Percentiles rank a stretch among this genome's conserved stretches.
Conservation (phyloP, 2,888 invertebrate genomes). For the Drosophila neonasuta region DNA sequence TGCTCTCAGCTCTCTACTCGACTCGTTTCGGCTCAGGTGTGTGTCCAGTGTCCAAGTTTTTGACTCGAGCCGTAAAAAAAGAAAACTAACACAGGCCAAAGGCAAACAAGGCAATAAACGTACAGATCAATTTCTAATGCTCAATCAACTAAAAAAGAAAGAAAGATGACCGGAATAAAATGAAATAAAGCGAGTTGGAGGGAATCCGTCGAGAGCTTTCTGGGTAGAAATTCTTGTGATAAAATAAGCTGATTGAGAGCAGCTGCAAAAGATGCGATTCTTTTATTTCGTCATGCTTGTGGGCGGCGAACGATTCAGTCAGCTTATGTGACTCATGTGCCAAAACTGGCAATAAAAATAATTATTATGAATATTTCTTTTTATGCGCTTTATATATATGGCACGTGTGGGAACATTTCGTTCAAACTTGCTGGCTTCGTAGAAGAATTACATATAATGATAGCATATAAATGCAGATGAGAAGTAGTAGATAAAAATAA, state of each 20-base stretch:
- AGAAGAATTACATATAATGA: slow-evolving; percentile 7
- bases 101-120: slow-evolving; percentile 68
- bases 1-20: background rate
- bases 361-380: slow-evolving; percentile 43
- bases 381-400: slow-evolving; percentile 11
- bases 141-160: slow-evolving; percentile 67
- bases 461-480: slow-evolving; percentile 5
- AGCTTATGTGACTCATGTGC: slow-evolving; percentile 33
- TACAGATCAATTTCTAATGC: slow-evolving; percentile 72
- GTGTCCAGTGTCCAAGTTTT: slow-evolving; percentile 28
- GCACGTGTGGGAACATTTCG: slow-evolving; percentile 6
- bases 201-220: slow-evolving; percentile 32
- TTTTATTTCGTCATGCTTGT: slow-evolving; percentile 4
- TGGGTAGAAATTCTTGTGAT: slow-evolving; percentile 36
- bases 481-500: background rate
- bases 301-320: slow-evolving; percentile 14
- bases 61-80: slow-evolving; percentile 51
- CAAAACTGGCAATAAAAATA: slow-evolving; percentile 46
- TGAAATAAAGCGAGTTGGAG: background rate
- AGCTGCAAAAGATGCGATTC: slow-evolving; percentile 43
- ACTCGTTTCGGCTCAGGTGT: slow-evolving; percentile 48
- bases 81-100: slow-evolving; percentile 49
- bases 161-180: background rate
- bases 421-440: background rate
- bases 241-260: slow-evolving; percentile 53